phyloP scores from a whole-genome alignment of 2,113 vertebrate species.

The Gambusia affinis region DNA sequence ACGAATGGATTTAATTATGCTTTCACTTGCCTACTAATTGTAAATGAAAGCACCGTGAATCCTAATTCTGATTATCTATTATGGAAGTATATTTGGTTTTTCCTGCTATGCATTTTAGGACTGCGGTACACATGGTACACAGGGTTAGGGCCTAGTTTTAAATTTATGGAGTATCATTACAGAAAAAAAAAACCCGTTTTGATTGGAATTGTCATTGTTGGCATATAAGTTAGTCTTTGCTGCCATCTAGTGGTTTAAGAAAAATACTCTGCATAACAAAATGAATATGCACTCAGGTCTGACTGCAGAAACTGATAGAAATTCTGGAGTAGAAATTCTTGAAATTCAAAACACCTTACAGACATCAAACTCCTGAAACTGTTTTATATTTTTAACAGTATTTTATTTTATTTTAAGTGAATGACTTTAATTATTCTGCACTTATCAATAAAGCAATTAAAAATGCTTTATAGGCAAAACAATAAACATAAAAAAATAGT shows the following conservation, averaged over 20 bases:
- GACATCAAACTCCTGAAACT: not conserved
- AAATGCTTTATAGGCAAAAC: too few species aligned
- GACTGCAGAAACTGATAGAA: slow-evolving; percentile 9
- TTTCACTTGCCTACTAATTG: not conserved
- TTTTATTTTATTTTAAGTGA: not conserved
- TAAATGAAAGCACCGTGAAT: not conserved
- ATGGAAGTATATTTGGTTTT: not conserved
- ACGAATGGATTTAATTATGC: not conserved
- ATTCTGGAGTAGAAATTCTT: not conserved
- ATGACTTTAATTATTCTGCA: not conserved
- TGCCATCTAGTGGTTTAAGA: slow-evolving; percentile 58
- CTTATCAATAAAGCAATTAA: not conserved
- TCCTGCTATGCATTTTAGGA: not conserved
- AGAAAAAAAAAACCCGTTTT: not conserved
- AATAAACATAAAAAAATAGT: too few species aligned
- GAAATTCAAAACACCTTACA: not conserved
- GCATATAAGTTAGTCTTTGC: not conserved
- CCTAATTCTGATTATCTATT: not conserved
- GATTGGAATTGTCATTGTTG: not conserved
- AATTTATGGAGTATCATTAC: not conserved
- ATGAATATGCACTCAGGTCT: too few species aligned
- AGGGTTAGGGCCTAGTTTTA: not conserved
- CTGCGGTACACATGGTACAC: not conserved
- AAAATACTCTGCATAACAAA: not conserved
- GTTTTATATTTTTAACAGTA: not conserved